phyloP scores from a whole-genome alignment of 2,797 vertebrate genomes.

The Oryzias dopingdopingensis region DNA sequence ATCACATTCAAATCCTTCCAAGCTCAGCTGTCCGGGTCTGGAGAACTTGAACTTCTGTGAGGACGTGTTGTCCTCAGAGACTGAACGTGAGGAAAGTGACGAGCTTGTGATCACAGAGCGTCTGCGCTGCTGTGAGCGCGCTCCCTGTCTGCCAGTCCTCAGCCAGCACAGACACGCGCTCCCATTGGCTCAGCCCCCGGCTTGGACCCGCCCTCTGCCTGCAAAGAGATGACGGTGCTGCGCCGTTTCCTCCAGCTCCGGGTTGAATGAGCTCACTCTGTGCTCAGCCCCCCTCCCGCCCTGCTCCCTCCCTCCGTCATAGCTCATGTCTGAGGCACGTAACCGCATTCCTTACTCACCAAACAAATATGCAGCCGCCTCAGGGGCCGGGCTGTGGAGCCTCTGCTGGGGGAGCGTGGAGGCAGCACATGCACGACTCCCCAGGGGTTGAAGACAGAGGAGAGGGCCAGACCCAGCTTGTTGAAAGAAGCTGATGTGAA shows the following conservation, averaged over 20 bases:
- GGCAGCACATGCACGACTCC: conserved; percentile 14
- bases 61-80: conserved; percentile 24
- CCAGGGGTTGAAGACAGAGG: conserved; percentile 2
- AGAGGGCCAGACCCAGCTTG: conserved; percentile 3
- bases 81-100: conserved; percentile 18
- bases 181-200: conserved; percentile 59
- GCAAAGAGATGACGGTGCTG: conserved; percentile 62
- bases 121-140: conserved; percentile 60
- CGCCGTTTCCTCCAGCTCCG: conserved; percentile 63
- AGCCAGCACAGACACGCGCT: conserved; percentile 69
- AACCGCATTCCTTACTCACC: conserved; percentile 94
- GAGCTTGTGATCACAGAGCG: conserved; percentile 40
- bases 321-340: conserved; percentile 91
- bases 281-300: conserved; percentile 33
- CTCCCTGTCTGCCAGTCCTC: conserved; percentile 70
- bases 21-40: conserved; percentile 35
- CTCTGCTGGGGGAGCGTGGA: conserved; percentile 47
- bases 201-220: conserved; percentile 64
- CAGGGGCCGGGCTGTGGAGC: conserved; percentile 66
- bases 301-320: conserved; percentile 76
- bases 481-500: background rate
- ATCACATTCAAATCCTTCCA: conserved; percentile 58
- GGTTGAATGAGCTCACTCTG: conserved; percentile 84
- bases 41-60: conserved; percentile 36
- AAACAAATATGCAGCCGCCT: conserved; percentile 86